Evolutionary conservation across 2,888 invertebrate genomes (phyloP), one percentile per base, ranked within the genome.

Genomic region (Eledona agricola): DNA sequence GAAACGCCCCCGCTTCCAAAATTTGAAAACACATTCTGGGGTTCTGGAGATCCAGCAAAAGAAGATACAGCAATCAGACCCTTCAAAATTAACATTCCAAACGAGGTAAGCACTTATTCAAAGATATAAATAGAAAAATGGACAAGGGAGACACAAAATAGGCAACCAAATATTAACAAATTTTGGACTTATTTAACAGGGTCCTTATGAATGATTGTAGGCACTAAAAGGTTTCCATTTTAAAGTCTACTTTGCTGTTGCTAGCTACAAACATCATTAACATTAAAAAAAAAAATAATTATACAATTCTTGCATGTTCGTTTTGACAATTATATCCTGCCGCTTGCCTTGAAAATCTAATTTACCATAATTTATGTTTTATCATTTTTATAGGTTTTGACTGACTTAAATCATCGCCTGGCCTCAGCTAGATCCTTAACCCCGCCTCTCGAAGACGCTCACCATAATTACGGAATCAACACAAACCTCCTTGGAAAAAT

Each of bases 381-480:
- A 4, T 23, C 9, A 2, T 5, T 37, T 37, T 6, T 19, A 4
- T 13, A 79, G 78, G 71, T 79, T 58, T 23, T 85, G 25, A 73
- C 78, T 51, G 84, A 85, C 61, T 70, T 87, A 0, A 75, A 78
- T 54, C 73, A 77, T 7, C 77, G 88, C 3, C 75, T 89, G 0
- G 73, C 80, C 1, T 79, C 78, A 31, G 72, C 78, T 1, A 57
- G 71, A 20, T 56, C 65, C 1, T 63, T 74, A 4, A 66, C 68
- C 15, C 68, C 71, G 5, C 87, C 90, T 0, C 68, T 90, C 31
- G 86, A 90, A 72, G 83, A 81, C 32, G 75, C 79, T 0, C 83
- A 82, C 3, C 94, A 92, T 74, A 81, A 86, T 51, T 93, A 93
- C 67, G 96, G 96, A 1, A 87, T 94, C 70, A 89, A 91, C 67